phyloP scores from a whole-genome alignment of 2,797 vertebrate species.

The Neosalanx taihuensis region DNA sequence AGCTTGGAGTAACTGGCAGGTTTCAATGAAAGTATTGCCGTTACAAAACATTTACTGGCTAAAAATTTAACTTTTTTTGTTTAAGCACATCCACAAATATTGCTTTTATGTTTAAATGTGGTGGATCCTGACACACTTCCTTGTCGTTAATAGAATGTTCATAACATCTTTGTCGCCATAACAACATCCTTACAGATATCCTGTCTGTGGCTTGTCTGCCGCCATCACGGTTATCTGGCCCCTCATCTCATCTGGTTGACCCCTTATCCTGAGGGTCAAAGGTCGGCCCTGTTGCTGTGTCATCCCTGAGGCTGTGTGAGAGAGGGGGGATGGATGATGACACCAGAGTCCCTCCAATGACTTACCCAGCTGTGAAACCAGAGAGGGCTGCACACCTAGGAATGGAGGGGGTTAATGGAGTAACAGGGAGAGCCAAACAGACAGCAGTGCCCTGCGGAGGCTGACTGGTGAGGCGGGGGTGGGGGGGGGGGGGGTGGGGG shows the following conservation, averaged over 20 bases:
- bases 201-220: slow-evolving; percentile 3
- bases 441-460: neutral
- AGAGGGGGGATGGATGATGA: slow-evolving; percentile 44
- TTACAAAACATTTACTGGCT: neutral
- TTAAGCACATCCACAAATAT: neutral
- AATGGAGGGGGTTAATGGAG: slow-evolving; percentile 1
- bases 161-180: neutral
- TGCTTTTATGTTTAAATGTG: neutral
- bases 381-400: slow-evolving; percentile 34
- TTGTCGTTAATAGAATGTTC: too few relatives aligned
- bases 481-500: neutral
- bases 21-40: slow-evolving; percentile 24
- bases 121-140: too few relatives aligned
- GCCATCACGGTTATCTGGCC: slow-evolving; percentile 24
- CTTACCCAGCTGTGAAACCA: slow-evolving; percentile 66
- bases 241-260: slow-evolving; percentile 27
- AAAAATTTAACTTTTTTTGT: neutral
- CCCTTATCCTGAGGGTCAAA: slow-evolving; percentile 47
- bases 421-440: neutral
- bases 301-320: slow-evolving; percentile 32
- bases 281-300: slow-evolving; percentile 47
- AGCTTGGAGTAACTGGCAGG: slow-evolving; percentile 26
- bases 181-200: neutral
- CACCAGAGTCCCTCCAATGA: slow-evolving; percentile 46
- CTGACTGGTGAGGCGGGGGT: neutral